A percentile compares a stretch with the other conserved stretches of the same genome.
Evolutionary conservation across 2,797 vertebrate species (phyloP).

Genomic region (Phylloscopus collybita): DNA sequence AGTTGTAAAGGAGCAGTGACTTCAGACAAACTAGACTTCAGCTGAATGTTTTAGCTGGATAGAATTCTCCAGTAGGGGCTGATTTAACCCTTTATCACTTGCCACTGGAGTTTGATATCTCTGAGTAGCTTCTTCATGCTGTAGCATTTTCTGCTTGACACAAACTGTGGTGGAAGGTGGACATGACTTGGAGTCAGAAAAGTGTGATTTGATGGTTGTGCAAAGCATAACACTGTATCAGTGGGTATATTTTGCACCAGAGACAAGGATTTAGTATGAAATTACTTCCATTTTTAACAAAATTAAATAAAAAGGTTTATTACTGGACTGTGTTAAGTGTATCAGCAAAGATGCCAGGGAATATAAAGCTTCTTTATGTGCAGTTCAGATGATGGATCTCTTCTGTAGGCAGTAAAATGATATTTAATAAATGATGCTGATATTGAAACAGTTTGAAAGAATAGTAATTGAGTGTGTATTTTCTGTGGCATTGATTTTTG

Average conservation of each 20-base stretch:
- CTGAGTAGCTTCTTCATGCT: neutral
- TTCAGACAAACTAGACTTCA: neutral
- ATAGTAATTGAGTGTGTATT: neutral
- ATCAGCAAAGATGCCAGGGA: neutral
- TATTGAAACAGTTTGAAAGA: neutral
- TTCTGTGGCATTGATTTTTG: conserved; percentile 45
- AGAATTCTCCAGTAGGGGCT: neutral
- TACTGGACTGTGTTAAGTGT: neutral
- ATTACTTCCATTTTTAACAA: neutral
- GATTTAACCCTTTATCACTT: neutral
- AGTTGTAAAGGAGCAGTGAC: conserved; percentile 12
- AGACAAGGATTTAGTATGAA: neutral
- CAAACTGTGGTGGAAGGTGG: neutral
- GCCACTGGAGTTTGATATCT: neutral
- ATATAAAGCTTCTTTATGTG: neutral
- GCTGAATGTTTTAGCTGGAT: neutral
- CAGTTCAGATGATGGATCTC: neutral
- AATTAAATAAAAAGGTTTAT: neutral
- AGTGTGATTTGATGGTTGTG: neutral
- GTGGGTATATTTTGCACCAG: rapidly evolving
- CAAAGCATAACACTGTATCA: rapidly evolving
- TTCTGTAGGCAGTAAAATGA: neutral
- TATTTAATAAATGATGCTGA: neutral
- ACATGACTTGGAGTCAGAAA: neutral
- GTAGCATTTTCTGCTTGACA: neutral